Percentiles rank a stretch among this genome's conserved stretches.
These are phyloP conservation scores for Cinara cedri DNA, from an alignment of 2,888 invertebrate species.

Conservation along the genomic window DNA sequence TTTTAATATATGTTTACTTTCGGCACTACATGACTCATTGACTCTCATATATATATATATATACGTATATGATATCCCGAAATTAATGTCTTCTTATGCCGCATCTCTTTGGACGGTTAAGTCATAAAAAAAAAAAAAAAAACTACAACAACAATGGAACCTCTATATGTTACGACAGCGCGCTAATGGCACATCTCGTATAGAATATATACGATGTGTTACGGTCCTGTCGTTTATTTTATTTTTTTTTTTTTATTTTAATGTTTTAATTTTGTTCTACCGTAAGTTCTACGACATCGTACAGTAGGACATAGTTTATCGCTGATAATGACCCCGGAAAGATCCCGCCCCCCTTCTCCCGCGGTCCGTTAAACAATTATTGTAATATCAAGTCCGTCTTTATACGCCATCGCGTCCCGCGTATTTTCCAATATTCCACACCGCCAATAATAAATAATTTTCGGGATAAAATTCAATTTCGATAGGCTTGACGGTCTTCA, in stretches of 20 bases:
- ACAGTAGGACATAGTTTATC: conserved; percentile 22
- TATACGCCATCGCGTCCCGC: no score
- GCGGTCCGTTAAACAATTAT: neutral
- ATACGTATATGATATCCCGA: no score
- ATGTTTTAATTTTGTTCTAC: conserved; percentile 46
- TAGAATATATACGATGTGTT: no score
- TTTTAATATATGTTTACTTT: neutral
- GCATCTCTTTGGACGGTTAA: conserved; percentile 19
- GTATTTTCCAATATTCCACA: no score
- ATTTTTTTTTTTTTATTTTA: no score
- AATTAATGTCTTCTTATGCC: conserved; percentile 29
- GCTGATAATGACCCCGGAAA: no score
- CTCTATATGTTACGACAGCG: neutral
- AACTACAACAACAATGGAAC: conserved; percentile 18
- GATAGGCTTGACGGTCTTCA: no score
- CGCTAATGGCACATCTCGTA: conserved; percentile 35
- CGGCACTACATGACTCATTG: neutral
- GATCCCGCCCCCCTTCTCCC: no score
- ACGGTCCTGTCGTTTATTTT: neutral
- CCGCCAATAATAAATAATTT: no score
- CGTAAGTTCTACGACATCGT: neutral
- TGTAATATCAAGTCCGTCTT: no score
- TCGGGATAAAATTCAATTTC: no score
- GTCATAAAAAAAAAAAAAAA: conserved; percentile 5
- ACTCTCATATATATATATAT: no score